Evolutionary conservation across 2,797 vertebrate species (phyloP).

Genomic region (Spheniscus humboldti): DNA sequence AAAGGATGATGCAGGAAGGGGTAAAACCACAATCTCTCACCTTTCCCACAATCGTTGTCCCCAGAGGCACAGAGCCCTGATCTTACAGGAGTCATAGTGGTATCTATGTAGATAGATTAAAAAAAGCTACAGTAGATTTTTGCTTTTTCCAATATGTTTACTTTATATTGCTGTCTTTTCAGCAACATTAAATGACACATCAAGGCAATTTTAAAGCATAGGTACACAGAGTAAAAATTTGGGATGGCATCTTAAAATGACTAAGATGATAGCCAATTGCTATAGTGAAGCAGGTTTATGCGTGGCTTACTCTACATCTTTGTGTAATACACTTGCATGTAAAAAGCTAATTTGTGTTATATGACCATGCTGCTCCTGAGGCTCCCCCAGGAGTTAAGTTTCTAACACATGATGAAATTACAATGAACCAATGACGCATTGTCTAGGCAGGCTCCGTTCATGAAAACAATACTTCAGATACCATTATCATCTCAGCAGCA

Average conservation of each 20-base stretch:
- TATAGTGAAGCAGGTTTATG: neutral
- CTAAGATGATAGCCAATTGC: neutral
- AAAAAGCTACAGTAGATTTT: neutral
- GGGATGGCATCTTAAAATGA: neutral
- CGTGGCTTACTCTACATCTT: neutral
- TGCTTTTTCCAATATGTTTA: neutral
- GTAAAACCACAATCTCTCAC: neutral
- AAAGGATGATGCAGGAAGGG: neutral
- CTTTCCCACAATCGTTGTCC: accelerated
- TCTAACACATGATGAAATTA: neutral
- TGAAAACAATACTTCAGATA: neutral
- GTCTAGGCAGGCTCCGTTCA: neutral
- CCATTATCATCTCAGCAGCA: neutral
- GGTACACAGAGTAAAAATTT: neutral
- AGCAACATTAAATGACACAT: neutral
- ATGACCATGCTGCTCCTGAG: neutral
- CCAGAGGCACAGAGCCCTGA: neutral
- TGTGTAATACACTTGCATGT: neutral
- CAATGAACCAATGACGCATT: neutral
- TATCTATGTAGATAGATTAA: too few relatives aligned
- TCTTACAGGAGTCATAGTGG: neutral
- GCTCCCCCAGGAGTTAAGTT: neutral
- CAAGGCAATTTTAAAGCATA: neutral
- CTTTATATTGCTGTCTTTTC: neutral
- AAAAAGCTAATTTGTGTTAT: neutral